Base-by-base conservation (phyloP, 1,140 invertebrate genomes). In the Lasioglossum albipes region DNA sequence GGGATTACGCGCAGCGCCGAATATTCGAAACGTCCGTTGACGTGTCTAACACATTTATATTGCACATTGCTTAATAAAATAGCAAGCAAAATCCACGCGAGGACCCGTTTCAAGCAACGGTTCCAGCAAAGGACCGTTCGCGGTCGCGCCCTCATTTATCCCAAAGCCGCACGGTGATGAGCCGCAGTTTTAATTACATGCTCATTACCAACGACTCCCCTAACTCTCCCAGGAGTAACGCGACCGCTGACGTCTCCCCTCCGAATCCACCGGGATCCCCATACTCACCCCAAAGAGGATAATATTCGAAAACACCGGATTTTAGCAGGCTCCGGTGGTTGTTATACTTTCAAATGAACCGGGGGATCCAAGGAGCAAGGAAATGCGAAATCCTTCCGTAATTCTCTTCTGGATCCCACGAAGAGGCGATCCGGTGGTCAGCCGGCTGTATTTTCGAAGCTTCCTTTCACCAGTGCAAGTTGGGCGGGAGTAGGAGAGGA, bases 341-440 rank as follows among this genome's bases (percentile, higher is more conserved):
- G 70, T 85, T 86, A 83, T 86, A 86, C 85, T 86, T 86, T 86
- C 81, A 86, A 79, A 86, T 86, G 81, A 80, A 57, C 54, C 72
- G 16, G 49, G 45, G 79, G 75, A 71, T 86, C 73, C 54, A 42
- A 57, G 62, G 52, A 57, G 75, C 64, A 85, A 49, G 54, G 75
- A 83, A 85, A 36, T 3, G 73, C 83, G 57, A 59, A n/a, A 59
- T 74, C 61, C 65, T 66, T 54, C 57, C 49, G 52, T 36, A 74
- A 41, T 62, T 64, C 18, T 22, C 20, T 20, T 9, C 62, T 16
- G 22, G 65, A 52, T n/a, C 18, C 57, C 20, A 57, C 54, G 54
- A 73, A 72, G 45, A 82, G 59, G 49, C 84, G 84, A 76, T 82
- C 74, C 64, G 59, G 59, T 59, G 84, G 84, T 85, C 84, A 76